Base-by-base conservation (phyloP, 2,888 invertebrate genomes). In the Carpatolechia fugitivella region DNA sequence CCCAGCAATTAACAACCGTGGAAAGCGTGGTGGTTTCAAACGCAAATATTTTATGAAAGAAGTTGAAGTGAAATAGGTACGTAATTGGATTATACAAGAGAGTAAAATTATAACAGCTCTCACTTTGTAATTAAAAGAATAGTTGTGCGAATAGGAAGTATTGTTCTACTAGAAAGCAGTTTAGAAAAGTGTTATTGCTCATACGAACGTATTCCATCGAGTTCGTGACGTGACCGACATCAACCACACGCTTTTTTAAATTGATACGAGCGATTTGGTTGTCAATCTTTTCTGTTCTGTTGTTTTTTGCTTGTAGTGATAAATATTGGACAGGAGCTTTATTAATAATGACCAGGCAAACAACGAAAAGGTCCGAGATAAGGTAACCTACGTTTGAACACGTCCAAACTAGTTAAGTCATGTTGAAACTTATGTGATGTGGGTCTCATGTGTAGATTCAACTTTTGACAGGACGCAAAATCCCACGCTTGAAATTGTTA, bases 131-230 rank as follows among this genome's bases (percentile, higher is more conserved):
- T 66, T 66, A 69, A 69, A 63, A 61, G 70, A 68, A 44, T 48
- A 40, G 30, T 70, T 70, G 74, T 73, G 74, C 68, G 72, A 78
- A 77, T 70, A 58, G 67, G 72, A 71, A 72, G 73, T 74, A 76
- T 73, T 70, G 70, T 76, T 63, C 63, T 56, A 57, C 64, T 65
- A 69, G 76, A 78, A 80, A 79, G 76, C 70, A 69, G 67, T 62
- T 61, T 64, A 58, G 65, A 13, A 44, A 44, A 44, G 44, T 44
- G 29, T 13, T 44, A 44, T 44, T 44, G 29, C 44, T 29, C 13
- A 24, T 44, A 44, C 16, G 16, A 16, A 38, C 40, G 40, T 18
- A 24, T 41, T 41, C 11, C 40, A 18, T 18, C 18, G 40, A 18
- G 40, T 44, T 44, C 29, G 29, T 44, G 24, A 29, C 29, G 29